Conservation (phyloP, 2,797 vertebrate genomes). For the Sebastes kiyomatsui region DNA sequence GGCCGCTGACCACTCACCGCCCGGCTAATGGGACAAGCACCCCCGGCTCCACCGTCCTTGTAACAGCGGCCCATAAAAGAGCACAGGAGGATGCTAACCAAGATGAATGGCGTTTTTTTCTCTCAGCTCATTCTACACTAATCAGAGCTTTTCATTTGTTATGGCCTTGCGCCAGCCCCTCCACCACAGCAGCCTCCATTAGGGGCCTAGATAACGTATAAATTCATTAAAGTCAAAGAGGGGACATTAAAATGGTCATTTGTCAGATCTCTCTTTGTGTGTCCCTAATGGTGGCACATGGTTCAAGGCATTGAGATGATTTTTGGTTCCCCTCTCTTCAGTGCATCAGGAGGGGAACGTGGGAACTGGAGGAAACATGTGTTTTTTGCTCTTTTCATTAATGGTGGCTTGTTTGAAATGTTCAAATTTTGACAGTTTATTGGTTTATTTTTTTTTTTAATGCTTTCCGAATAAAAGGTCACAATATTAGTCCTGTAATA, state of each 20-base stretch:
- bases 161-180: conserved; percentile 79
- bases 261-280: conserved; percentile 84
- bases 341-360: conserved; percentile 54
- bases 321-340: conserved; percentile 55
- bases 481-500: background rate
- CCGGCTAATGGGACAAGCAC: conserved; percentile 78
- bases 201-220: conserved; percentile 81
- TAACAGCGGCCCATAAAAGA: conserved; percentile 83
- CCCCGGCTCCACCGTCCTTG: conserved; percentile 75
- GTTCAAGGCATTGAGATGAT: conserved; percentile 80
- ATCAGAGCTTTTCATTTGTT: conserved; percentile 86
- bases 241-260: conserved; percentile 84
- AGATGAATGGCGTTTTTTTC: conserved; percentile 83
- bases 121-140: conserved; percentile 84
- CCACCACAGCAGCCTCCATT: conserved; percentile 75
- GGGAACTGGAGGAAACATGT: conserved; percentile 52
- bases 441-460: background rate
- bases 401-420: background rate
- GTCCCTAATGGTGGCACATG: conserved; percentile 85
- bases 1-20: conserved; percentile 77
- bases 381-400: conserved; percentile 5
- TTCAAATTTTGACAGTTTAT: background rate
- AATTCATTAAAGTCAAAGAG: conserved; percentile 89
- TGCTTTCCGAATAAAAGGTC: background rate
- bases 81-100: conserved; percentile 85